Conservation (phyloP, 2,888 invertebrate species). For the Patella depressa region DNA sequence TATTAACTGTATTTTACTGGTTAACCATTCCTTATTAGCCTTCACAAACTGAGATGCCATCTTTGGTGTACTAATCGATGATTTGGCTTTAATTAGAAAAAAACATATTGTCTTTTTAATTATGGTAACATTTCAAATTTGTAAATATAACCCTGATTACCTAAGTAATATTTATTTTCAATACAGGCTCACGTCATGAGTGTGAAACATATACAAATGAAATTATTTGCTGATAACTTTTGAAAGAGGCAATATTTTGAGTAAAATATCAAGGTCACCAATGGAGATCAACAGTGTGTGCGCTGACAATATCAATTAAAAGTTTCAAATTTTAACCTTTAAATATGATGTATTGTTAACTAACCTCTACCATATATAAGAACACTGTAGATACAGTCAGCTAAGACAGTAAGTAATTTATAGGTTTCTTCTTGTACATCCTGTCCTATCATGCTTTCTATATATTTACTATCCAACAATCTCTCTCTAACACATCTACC, state of each 20-base stretch:
- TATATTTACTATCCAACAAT: constrained; percentile 42
- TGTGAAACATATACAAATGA: too few species aligned
- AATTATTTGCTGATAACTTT: too few species aligned
- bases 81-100: background rate
- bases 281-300: too few species aligned
- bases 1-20: constrained; percentile 57
- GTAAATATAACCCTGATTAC: too few species aligned
- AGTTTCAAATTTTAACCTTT: too few species aligned
- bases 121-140: background rate
- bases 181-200: too few species aligned
- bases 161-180: too few species aligned
- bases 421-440: constrained; percentile 42
- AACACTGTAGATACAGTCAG: constrained; percentile 63
- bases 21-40: constrained; percentile 64
- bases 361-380: constrained; percentile 61
- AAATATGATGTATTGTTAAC: background rate
- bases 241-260: too few species aligned
- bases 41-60: constrained; percentile 62
- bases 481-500: constrained; percentile 51
- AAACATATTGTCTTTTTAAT: background rate
- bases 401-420: constrained; percentile 52
- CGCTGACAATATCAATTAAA: too few species aligned
- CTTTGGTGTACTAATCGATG: constrained; percentile 47
- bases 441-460: constrained; percentile 50
- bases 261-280: too few species aligned